These are phyloP conservation scores for Iguana delicatissima DNA, from an alignment of 2,797 vertebrate species.

Conservation along the genomic window DNA sequence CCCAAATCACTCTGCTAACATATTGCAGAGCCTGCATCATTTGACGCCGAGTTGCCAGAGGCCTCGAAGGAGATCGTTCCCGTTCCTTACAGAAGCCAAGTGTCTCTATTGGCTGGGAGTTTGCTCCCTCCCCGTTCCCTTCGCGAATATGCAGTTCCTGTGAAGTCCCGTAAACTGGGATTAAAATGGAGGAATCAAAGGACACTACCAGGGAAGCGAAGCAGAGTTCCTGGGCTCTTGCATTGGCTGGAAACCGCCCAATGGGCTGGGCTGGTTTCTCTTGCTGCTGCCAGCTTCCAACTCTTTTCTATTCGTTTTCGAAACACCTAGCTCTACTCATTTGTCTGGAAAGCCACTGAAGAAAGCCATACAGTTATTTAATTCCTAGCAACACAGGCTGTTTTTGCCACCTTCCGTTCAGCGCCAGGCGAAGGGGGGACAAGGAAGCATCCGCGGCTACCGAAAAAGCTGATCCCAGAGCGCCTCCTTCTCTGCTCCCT, in stretches of 20 bases:
- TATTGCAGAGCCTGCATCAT: too few relatives aligned
- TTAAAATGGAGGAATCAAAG: constrained; percentile 6
- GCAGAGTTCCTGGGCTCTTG: too few relatives aligned
- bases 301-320: neutral
- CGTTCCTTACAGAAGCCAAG: neutral
- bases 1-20: too few relatives aligned
- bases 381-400: too few relatives aligned
- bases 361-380: too few relatives aligned
- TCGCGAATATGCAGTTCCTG: constrained; percentile 13
- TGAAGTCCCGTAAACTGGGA: neutral
- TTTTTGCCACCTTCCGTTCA: too few relatives aligned
- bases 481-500: neutral
- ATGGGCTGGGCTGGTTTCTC: too few relatives aligned
- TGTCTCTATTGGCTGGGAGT: neutral
- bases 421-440: too few relatives aligned
- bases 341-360: too few relatives aligned
- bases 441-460: too few relatives aligned
- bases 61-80: neutral
- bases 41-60: too few relatives aligned
- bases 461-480: too few relatives aligned
- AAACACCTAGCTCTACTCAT: neutral
- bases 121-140: neutral
- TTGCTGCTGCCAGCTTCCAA: neutral
- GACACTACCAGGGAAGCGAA: neutral
- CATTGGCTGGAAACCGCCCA: neutral